Evolutionary conservation across 1,140 invertebrate species (phyloP), one percentile per base, ranked within the genome.

Genomic region (Macrosteles quadrilineatus): DNA sequence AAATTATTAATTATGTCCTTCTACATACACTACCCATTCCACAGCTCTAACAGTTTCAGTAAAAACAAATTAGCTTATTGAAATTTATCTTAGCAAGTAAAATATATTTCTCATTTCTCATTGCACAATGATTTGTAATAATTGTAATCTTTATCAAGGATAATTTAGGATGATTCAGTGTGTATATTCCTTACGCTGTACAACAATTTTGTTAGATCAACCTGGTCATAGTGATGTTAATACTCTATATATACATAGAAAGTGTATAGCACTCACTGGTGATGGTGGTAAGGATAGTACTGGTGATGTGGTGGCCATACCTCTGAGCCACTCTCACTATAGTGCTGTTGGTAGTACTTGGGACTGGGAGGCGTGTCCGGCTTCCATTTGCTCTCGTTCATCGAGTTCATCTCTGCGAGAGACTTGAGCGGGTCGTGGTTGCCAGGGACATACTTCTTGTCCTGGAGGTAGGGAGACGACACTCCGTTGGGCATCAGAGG

Each of bases 261-360:
- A 59, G 53, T 57, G 53, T 57, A 53, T 64, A 31, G 68, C 53
- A 86, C 85, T 86, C 85, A 87, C 85, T 87, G 85, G 75, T 78
- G n/a, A n/a, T n/a, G 81, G 81, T 84, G 84, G 81, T 86, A 85
- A 80, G 84, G 83, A 84, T 86, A 86, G 85, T 86, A 86, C 81
- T 86, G 84, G 81, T 86, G 83, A 80, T 86, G 77, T 77, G 82
- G 83, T 81, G 83, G 85, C 83, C 83, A 86, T 86, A 87, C 85
- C 85, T 87, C 85, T 80, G 81, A 77, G 67, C 72, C 72, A 71
- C 71, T 69, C 57, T 71, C 71, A 70, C 68, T 73, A 62, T 71
- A 69, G 72, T 79, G 72, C 19, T 67, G 69, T 66, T 69, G 71
- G 73, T 82, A 82, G 69, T 78, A 76, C 73, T 81, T 80, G 36